phyloP scores from a whole-genome alignment of 2,888 invertebrate genomes.

The Drosophila emarginata region DNA sequence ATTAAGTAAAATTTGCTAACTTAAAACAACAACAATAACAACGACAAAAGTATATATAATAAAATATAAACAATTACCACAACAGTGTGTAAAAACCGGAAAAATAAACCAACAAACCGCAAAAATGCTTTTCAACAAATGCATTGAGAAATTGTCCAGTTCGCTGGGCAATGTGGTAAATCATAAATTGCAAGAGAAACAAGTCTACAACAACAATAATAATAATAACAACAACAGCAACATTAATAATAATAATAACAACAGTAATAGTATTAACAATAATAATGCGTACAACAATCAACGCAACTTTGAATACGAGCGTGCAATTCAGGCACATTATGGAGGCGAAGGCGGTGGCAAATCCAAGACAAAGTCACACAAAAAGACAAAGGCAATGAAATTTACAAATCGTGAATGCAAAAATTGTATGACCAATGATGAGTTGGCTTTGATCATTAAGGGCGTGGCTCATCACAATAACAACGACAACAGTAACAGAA shows the following conservation, averaged over 20 bases:
- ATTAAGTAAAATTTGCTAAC: conserved; percentile 8
- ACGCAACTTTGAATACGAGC: conserved; percentile 77
- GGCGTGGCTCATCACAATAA: conserved; percentile 48
- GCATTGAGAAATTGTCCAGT: conserved; percentile 80
- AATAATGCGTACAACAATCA: conserved; percentile 49
- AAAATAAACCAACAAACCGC: conserved; percentile 7
- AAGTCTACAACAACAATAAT: conserved; percentile 57
- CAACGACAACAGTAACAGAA: conserved; percentile 10
- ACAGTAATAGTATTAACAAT: conserved; percentile 30
- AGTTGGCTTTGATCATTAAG: conserved; percentile 62
- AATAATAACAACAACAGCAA: conserved; percentile 35
- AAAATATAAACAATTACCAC: not conserved
- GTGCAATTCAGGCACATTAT: conserved; percentile 76
- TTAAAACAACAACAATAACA: not conserved
- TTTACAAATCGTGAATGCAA: conserved; percentile 27
- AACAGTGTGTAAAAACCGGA: conserved; percentile 5
- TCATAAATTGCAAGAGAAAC: conserved; percentile 69
- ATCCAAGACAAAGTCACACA: conserved; percentile 39
- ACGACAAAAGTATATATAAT: not conserved
- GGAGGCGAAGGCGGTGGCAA: conserved; percentile 31
- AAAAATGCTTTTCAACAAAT: conserved; percentile 81
- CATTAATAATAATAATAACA: conserved; percentile 22
- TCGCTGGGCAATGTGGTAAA: conserved; percentile 72
- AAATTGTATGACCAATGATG: conserved; percentile 70
- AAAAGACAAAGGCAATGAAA: conserved; percentile 42